Conservation (phyloP, 2,113 vertebrate genomes). For the Andinoacara biseriatus region DNA sequence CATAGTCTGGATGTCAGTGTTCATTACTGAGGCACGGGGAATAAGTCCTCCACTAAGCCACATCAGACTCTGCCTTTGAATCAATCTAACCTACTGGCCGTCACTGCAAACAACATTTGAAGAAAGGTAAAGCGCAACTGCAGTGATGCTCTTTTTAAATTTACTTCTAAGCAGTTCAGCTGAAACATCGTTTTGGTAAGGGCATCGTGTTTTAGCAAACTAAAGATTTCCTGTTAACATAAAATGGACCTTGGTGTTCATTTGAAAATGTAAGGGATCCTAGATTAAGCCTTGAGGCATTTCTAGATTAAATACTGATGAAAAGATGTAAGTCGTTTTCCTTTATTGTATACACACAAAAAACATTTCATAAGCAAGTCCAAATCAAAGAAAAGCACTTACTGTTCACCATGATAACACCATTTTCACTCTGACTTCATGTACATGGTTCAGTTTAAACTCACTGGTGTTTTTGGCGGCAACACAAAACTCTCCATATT, state of each 20-base stretch:
- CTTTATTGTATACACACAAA: neutral
- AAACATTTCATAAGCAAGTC: neutral
- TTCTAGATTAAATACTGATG: neutral
- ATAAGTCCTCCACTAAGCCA: conserved; percentile 25
- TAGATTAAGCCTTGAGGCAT: neutral
- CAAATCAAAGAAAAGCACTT: neutral
- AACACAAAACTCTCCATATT: neutral
- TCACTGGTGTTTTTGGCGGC: neutral
- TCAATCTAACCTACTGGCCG: conserved; percentile 18
- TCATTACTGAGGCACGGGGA: conserved; percentile 52
- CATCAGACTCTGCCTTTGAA: conserved; percentile 44
- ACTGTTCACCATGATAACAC: neutral
- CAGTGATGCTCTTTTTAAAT: neutral
- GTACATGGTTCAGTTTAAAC: conserved; percentile 42
- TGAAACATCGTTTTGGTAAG: neutral
- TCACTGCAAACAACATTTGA: conserved; percentile 30
- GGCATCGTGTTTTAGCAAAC: neutral
- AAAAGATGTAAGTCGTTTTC: neutral
- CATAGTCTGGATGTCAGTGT: conserved; percentile 51
- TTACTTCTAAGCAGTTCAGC: neutral
- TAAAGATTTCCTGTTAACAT: neutral
- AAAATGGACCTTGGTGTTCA: neutral
- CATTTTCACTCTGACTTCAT: conserved; percentile 1
- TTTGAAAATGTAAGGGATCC: neutral
- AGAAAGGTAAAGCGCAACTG: neutral